Evolutionary conservation across 2,113 vertebrate genomes (phyloP).

Genomic region (Edolisoma coerulescens): DNA sequence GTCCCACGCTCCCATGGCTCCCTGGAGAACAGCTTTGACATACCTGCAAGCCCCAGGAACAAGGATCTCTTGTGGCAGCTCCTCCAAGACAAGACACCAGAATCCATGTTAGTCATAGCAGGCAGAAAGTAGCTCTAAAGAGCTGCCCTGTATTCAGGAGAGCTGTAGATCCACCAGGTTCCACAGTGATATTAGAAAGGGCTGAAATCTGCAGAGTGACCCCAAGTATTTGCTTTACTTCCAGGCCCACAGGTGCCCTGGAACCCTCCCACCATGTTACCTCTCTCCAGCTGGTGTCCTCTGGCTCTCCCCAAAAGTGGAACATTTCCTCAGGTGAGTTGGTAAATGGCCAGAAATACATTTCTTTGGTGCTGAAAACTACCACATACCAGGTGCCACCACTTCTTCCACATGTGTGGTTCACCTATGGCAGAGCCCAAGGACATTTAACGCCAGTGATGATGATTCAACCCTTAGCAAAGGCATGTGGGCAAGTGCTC

Average conservation of each 20-base stretch:
- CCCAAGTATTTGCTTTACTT: background rate
- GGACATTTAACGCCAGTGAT: background rate
- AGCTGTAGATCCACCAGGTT: background rate
- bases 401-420: rapidly evolving
- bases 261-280: background rate
- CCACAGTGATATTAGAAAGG: background rate
- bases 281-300: background rate
- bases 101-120: background rate
- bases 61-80: background rate
- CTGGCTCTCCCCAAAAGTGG: background rate
- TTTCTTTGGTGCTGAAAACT: background rate
- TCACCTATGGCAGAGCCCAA: background rate
- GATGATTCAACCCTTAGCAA: background rate
- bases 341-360: rapidly evolving
- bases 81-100: background rate
- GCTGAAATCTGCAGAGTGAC: background rate
- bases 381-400: rapidly evolving
- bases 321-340: background rate
- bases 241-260: background rate
- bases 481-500: background rate
- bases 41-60: rapidly evolving
- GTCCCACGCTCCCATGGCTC: background rate
- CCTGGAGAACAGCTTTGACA: background rate
- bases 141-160: background rate
- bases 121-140: background rate